phyloP scores from a whole-genome alignment of 2,888 invertebrate genomes.

The Polyommatus iphigenia region DNA sequence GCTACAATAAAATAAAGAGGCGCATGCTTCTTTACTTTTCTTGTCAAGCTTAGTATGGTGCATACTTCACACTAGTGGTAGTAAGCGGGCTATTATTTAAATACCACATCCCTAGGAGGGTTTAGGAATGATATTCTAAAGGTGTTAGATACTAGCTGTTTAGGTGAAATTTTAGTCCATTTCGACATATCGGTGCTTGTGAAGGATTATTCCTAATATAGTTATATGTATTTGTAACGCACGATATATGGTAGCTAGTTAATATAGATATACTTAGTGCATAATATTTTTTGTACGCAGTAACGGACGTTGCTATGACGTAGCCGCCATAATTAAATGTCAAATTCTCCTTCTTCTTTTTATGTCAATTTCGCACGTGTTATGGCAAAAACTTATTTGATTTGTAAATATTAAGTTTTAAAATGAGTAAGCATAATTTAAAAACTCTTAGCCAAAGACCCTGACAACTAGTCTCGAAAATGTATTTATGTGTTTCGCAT shows the following conservation, averaged over 20 bases:
- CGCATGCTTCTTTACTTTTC: not conserved
- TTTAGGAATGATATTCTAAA: slow-evolving; percentile 68
- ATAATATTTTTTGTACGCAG: slow-evolving; percentile 45
- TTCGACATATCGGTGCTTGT: slow-evolving; percentile 78
- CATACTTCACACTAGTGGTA: slow-evolving; percentile 15
- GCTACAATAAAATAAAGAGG: not conserved
- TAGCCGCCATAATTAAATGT: slow-evolving; percentile 40
- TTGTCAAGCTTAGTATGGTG: slow-evolving; percentile 10
- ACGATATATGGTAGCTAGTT: slow-evolving; percentile 53
- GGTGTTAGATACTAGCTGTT: slow-evolving; percentile 51
- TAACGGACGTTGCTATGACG: slow-evolving; percentile 22
- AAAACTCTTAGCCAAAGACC: slow-evolving; percentile 68
- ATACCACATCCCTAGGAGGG: slow-evolving; percentile 26
- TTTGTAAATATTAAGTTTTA: slow-evolving; percentile 28
- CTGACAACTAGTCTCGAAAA: slow-evolving; percentile 67
- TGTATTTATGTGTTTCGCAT: slow-evolving; percentile 65
- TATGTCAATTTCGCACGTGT: not conserved
- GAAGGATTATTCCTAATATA: slow-evolving; percentile 67
- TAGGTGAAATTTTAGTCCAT: slow-evolving; percentile 67
- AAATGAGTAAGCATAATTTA: slow-evolving; percentile 40
- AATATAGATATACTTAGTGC: slow-evolving; percentile 44
- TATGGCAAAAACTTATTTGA: slow-evolving; percentile 8
- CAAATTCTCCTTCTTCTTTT: slow-evolving; percentile 23
- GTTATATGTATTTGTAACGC: slow-evolving; percentile 52
- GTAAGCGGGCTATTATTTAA: slow-evolving; percentile 8